phyloP scores from a whole-genome alignment of 2,797 vertebrate genomes.

The Tragopan temminckii region DNA sequence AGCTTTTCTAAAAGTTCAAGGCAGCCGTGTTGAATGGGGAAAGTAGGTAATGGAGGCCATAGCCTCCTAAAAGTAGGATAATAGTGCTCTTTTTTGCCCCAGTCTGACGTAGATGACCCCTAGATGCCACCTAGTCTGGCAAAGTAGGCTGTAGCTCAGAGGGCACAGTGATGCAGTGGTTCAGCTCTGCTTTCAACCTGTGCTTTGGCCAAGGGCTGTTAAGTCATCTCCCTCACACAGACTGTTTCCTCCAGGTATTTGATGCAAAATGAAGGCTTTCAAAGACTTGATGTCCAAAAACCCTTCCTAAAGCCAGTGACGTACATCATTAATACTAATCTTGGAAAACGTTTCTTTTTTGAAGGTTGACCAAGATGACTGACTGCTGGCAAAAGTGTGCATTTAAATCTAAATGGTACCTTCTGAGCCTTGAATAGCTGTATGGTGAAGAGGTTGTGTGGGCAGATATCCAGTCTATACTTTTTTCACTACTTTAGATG shows the following conservation, averaged over 20 bases:
- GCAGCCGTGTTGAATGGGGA: not conserved
- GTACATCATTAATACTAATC: not conserved
- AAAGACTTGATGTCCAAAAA: not conserved
- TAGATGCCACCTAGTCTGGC: too few species aligned
- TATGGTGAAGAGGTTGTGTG: not conserved
- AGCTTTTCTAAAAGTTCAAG: constrained; percentile 20
- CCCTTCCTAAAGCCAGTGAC: not conserved
- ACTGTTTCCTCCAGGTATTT: not conserved
- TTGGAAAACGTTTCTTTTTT: not conserved
- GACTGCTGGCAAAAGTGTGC: not conserved
- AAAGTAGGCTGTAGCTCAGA: not conserved
- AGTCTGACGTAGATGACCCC: not conserved
- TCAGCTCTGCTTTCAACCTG: not conserved
- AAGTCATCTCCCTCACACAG: not conserved
- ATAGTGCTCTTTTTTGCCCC: not conserved
- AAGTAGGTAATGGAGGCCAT: not conserved
- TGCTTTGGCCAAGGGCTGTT: not conserved
- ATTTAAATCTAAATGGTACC: not conserved
- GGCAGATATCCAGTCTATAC: not conserved
- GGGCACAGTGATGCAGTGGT: not conserved
- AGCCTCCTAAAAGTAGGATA: not conserved
- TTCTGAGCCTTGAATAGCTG: not conserved
- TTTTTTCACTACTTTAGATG: not conserved
- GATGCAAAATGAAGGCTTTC: not conserved
- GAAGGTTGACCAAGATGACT: not conserved